Evolutionary conservation across 2,797 vertebrate genomes (phyloP).

Genomic region (Sebastes alutus): DNA sequence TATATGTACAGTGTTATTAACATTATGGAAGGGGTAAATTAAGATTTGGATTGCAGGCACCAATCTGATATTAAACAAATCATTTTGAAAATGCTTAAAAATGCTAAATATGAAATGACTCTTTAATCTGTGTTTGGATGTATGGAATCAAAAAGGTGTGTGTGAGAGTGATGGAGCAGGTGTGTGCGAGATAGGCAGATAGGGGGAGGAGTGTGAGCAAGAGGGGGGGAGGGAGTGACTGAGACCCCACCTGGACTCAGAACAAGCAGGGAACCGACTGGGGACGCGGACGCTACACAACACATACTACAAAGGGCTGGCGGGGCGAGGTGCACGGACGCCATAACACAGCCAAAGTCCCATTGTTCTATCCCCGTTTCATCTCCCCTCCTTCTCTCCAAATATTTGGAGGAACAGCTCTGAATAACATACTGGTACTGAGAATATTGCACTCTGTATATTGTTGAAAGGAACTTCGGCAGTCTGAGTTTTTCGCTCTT

Average conservation of each 20-base stretch:
- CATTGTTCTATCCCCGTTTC: conserved; percentile 85
- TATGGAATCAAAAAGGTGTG: conserved; percentile 42
- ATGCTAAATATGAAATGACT: neutral
- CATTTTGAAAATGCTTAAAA: conserved; percentile 4
- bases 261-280: conserved; percentile 69
- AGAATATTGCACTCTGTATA: conserved; percentile 84
- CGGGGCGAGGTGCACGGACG: conserved; percentile 79
- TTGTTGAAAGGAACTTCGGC: conserved; percentile 87
- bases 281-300: conserved; percentile 72
- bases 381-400: conserved; percentile 86
- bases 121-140: conserved; percentile 25
- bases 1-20: conserved; percentile 16
- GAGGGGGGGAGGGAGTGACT: neutral
- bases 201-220: neutral
- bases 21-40: conserved; percentile 32
- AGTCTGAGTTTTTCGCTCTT: conserved; percentile 78
- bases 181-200: conserved; percentile 53
- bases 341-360: conserved; percentile 82
- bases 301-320: conserved; percentile 81
- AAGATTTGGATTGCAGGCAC: conserved; percentile 20
- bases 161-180: conserved; percentile 54
- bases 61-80: neutral
- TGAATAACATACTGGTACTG: conserved; percentile 84
- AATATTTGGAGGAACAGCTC: conserved; percentile 85
- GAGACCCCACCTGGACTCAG: conserved; percentile 79